Percentiles rank a stretch among this genome's conserved stretches.
phyloP scores from a whole-genome alignment of 2,797 vertebrate genomes.

The Geotrypetes seraphini region DNA sequence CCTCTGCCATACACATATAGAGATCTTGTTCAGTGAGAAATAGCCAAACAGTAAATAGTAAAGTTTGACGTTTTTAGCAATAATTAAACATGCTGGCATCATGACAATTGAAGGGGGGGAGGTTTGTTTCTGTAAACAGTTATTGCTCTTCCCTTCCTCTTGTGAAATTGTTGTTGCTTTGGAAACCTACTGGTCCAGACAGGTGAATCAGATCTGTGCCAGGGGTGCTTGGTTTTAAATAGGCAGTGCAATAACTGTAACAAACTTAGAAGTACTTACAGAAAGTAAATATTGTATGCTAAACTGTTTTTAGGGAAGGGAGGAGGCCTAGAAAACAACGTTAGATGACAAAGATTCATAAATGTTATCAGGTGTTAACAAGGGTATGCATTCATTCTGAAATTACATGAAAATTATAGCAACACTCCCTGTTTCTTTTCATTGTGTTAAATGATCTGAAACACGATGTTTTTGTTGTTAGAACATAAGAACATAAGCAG shows the following conservation, averaged over 20 bases:
- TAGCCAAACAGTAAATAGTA: slow-evolving; percentile 33
- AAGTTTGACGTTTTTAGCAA: slow-evolving; percentile 40
- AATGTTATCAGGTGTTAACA: too few relatives aligned
- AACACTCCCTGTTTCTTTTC: too few relatives aligned
- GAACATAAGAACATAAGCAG: too few relatives aligned
- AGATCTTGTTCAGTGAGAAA: slow-evolving; percentile 47
- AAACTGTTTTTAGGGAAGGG: neutral
- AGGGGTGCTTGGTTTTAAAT: neutral
- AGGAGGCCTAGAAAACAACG: neutral
- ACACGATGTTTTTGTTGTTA: too few relatives aligned
- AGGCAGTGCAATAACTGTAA: neutral
- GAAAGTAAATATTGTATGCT: neutral
- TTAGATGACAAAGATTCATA: too few relatives aligned
- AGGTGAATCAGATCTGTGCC: slow-evolving; percentile 31
- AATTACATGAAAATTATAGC: too few relatives aligned
- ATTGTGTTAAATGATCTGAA: too few relatives aligned
- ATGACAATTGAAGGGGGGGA: slow-evolving; percentile 15
- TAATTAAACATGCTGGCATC: slow-evolving; percentile 55
- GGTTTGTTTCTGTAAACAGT: slow-evolving; percentile 29
- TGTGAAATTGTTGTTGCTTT: slow-evolving; percentile 17
- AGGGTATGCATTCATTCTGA: too few relatives aligned
- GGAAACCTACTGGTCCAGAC: slow-evolving; percentile 28
- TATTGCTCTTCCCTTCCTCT: slow-evolving; percentile 14
- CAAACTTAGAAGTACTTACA: neutral
- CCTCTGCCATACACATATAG: too few relatives aligned